These are phyloP conservation scores for Pyrrhura leucotis DNA, from an alignment of 2,797 vertebrate species.

Conservation along the genomic window DNA sequence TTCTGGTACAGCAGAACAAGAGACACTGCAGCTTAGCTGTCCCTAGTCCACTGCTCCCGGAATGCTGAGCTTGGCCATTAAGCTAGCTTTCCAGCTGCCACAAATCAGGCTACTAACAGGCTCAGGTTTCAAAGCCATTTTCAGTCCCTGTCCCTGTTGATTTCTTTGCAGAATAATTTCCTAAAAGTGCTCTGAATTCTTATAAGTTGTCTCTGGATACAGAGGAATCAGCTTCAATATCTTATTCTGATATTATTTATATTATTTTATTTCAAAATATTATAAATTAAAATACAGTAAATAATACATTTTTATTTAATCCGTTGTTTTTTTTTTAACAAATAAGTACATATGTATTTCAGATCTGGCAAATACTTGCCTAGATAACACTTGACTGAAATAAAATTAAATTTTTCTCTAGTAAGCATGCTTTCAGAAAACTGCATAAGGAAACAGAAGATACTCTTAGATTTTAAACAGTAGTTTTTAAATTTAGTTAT, in stretches of 20 bases:
- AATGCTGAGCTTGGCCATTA: neutral
- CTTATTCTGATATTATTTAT: neutral
- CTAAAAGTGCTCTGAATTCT: neutral
- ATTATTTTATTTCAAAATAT: neutral
- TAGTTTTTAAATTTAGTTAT: neutral
- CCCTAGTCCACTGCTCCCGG: neutral
- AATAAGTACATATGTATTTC: neutral
- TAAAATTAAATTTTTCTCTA: neutral
- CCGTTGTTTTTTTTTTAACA: neutral
- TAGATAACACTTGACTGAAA: neutral
- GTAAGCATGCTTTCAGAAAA: neutral
- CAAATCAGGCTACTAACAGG: neutral
- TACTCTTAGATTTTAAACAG: neutral
- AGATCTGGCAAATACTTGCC: neutral
- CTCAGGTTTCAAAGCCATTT: neutral
- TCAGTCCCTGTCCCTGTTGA: neutral
- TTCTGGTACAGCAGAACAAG: neutral
- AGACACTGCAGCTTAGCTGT: neutral
- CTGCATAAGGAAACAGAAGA: neutral
- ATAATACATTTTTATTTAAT: neutral
- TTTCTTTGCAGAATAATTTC: constrained; percentile 8
- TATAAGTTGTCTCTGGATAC: neutral
- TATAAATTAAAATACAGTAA: neutral
- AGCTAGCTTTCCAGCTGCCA: neutral
- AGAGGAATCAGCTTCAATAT: neutral